Percentiles rank a stretch among this genome's conserved stretches.
Evolutionary conservation across 2,797 vertebrate genomes (phyloP).

Genomic region (Cyclopterus lumpus): DNA sequence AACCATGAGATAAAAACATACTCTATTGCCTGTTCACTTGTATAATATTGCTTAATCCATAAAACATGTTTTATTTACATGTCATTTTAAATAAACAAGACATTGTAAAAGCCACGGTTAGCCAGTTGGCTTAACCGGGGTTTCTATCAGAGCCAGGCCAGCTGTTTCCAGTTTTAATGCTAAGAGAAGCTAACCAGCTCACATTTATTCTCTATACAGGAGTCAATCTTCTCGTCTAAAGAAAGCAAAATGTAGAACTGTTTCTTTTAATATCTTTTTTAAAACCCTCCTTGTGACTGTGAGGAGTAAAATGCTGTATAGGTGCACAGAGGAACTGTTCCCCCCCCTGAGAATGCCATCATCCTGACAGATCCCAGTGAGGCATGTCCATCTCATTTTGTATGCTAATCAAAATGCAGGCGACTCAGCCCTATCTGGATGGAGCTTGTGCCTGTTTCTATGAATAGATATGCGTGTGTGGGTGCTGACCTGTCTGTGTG

Average conservation of each 20-base stretch:
- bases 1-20: neutral
- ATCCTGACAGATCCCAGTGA: constrained; percentile 45
- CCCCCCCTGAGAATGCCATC: constrained; percentile 45
- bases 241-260: neutral
- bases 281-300: constrained; percentile 3
- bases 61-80: neutral
- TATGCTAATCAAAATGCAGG: constrained; percentile 61
- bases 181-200: neutral
- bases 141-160: neutral
- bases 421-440: constrained; percentile 53
- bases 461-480: constrained; percentile 58
- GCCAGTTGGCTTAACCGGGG: neutral
- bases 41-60: neutral
- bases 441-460: constrained; percentile 50
- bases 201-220: neutral
- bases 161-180: neutral
- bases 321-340: constrained; percentile 16
- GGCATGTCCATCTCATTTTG: constrained; percentile 51
- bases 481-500: constrained; percentile 43
- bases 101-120: neutral
- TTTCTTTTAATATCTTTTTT: neutral
- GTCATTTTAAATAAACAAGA: neutral
- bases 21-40: neutral
- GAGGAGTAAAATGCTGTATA: constrained; percentile 1
- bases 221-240: neutral